These are phyloP conservation scores for Corythornis leucogaster DNA, from an alignment of 2,797 vertebrate species.

Conservation along the genomic window DNA sequence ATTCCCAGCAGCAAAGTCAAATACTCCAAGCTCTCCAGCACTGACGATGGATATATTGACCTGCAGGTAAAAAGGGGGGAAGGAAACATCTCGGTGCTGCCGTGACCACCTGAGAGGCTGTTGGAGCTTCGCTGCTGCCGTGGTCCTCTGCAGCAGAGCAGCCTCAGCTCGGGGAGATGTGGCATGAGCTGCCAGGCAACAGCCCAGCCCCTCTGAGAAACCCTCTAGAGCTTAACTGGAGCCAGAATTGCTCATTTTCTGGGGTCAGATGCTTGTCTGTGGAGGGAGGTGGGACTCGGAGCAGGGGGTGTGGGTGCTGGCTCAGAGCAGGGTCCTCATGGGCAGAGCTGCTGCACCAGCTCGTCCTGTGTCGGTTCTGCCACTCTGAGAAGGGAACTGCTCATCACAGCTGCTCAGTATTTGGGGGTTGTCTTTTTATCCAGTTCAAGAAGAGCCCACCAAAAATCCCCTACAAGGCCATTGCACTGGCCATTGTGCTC, in stretches of 20 bases:
- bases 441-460: conserved; percentile 96
- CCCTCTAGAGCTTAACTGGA: neutral
- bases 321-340: neutral
- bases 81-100: neutral
- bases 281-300: neutral
- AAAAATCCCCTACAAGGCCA: conserved; percentile 94
- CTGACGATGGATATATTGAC: conserved; percentile 95
- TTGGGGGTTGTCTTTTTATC: neutral
- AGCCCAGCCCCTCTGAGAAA: neutral
- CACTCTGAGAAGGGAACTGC: neutral
- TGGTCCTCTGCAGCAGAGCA: neutral
- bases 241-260: neutral
- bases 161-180: neutral
- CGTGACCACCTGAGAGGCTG: neutral
- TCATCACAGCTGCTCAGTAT: accelerated
- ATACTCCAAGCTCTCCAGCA: conserved; percentile 90
- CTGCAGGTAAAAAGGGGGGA: conserved; percentile 83
- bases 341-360: neutral
- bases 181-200: neutral
- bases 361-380: neutral
- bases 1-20: conserved; percentile 86
- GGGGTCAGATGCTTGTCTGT: neutral
- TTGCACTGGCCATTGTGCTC: conserved; percentile 89
- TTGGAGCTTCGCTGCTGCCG: neutral
- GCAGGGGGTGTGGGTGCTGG: neutral